Evolutionary conservation across 1,140 invertebrate species (phyloP), one percentile per base, ranked within the genome.

Genomic region (Drosophila ananassae): DNA sequence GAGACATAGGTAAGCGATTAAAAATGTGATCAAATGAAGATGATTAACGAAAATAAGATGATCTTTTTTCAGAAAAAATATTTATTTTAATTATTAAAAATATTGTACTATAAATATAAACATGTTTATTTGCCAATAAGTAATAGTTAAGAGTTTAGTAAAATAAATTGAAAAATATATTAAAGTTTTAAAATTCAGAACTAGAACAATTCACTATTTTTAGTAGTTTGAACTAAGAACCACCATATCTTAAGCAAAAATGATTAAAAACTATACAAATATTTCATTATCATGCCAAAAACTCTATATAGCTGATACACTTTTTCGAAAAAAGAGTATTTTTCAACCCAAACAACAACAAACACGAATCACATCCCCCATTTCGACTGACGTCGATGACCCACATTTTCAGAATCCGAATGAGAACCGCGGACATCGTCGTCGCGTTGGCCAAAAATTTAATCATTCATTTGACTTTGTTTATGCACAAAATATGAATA

Each of bases 401-500:
- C 81, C 69, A 85, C 82, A 84, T 74, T 73, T 62, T 37, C 4
- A 24, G 60, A 56, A 56, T 68, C 30, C 37, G 55, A 46, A 60
- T 64, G 63, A 54, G 63, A 44, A 61, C 50, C 59, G 47, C 39
- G 50, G 37, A 10, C 52, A 39, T 5, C 53, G 44, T 9, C 71
- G 50, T 53, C 56, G 57, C 67, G 68, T 54, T 59, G 71, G 47
- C 34, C 52, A 58, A 80, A 72, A 78, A 46, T 37, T 46, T 75
- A 68, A 57, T 74, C 24, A 81, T 66, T 85, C 79, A 81, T 80
- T 68, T 77, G 80, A 84, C 67, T 67, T 84, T 84, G 82, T 87
- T 87, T 71, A 71, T 87, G 47, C 53, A 67, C 63, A 68, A 71
- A 87, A 74, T 58, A 74, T 77, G 77, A 77, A 85, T 79, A 84